A percentile compares a stretch with the other conserved stretches of the same genome.
Conservation (phyloP, 1,140 invertebrate species). For the Calycopis cecrops region DNA sequence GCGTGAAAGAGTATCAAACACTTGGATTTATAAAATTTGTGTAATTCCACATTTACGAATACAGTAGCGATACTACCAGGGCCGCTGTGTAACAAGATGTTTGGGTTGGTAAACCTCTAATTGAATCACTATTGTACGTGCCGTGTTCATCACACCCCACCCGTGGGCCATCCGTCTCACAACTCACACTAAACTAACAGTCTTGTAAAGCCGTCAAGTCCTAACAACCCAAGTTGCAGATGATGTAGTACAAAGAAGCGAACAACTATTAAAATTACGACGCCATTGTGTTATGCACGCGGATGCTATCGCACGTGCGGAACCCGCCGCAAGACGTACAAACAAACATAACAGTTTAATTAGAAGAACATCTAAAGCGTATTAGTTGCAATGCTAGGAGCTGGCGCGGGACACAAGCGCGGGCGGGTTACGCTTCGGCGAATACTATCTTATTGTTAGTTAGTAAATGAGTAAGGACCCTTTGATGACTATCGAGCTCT, state of each 20-base stretch:
- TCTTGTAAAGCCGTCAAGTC: background rate
- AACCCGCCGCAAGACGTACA: conserved; percentile 52
- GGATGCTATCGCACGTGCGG: conserved; percentile 43
- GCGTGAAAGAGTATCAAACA: no score
- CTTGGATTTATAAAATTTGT: no score
- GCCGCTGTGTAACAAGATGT: no score
- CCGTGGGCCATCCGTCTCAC: no score
- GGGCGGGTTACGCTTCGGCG: conserved; percentile 12
- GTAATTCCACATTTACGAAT: no score
- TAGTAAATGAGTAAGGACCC: no score
- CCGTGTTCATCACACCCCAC: no score
- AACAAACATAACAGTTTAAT: conserved; percentile 68
- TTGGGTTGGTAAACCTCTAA: no score
- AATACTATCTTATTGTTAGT: background rate
- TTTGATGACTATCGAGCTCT: no score
- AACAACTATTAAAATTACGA: conserved; percentile 16
- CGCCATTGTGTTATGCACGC: conserved; percentile 1
- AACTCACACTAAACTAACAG: no score
- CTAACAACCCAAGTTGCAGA: conserved; percentile 15
- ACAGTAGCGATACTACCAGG: no score
- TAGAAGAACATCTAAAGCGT: conserved; percentile 64
- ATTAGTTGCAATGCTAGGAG: conserved; percentile 48
- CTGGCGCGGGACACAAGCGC: conserved; percentile 24
- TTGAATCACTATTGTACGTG: no score
- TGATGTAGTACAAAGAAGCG: conserved; percentile 5